These are phyloP conservation scores for Syrphus vitripennis DNA, from an alignment of 2,888 invertebrate species.

Conservation along the genomic window DNA sequence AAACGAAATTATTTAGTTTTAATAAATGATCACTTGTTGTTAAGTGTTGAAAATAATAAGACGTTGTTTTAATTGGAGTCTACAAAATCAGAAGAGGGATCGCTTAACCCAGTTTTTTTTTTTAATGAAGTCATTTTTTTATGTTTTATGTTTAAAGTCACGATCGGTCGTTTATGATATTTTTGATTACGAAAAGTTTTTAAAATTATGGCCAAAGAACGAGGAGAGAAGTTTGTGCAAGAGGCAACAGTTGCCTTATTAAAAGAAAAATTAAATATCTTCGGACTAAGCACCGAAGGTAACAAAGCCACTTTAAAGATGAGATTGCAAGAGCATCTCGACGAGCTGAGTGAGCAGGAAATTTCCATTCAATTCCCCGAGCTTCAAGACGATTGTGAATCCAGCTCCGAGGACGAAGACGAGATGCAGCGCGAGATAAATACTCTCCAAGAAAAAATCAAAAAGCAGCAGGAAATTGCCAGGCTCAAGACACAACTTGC, in stretches of 20 bases:
- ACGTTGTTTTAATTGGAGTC: too few relatives aligned
- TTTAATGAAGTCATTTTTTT: too few relatives aligned
- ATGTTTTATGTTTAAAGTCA: too few relatives aligned
- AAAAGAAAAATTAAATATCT: constrained; percentile 34
- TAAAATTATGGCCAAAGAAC: too few relatives aligned
- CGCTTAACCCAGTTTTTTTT: too few relatives aligned
- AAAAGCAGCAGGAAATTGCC: constrained; percentile 31
- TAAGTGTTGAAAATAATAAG: too few relatives aligned
- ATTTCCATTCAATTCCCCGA: too few relatives aligned
- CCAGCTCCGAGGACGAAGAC: neutral
- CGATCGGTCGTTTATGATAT: too few relatives aligned
- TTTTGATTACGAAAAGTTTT: constrained; percentile 13
- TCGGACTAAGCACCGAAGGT: neutral
- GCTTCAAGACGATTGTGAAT: neutral
- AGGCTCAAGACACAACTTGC: constrained; percentile 18
- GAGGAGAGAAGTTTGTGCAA: too few relatives aligned
- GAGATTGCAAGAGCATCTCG: constrained; percentile 26
- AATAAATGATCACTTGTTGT: too few relatives aligned
- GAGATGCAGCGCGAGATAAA: constrained; percentile 5
- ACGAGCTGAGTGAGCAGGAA: neutral
- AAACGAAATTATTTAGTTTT: too few relatives aligned
- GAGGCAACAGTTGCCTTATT: constrained; percentile 10
- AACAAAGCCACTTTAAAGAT: constrained; percentile 19
- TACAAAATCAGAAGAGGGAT: too few relatives aligned
- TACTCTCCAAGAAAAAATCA: constrained; percentile 8